Base-by-base conservation (phyloP, 1,140 invertebrate species). In the Drosophila nigrodunni region DNA sequence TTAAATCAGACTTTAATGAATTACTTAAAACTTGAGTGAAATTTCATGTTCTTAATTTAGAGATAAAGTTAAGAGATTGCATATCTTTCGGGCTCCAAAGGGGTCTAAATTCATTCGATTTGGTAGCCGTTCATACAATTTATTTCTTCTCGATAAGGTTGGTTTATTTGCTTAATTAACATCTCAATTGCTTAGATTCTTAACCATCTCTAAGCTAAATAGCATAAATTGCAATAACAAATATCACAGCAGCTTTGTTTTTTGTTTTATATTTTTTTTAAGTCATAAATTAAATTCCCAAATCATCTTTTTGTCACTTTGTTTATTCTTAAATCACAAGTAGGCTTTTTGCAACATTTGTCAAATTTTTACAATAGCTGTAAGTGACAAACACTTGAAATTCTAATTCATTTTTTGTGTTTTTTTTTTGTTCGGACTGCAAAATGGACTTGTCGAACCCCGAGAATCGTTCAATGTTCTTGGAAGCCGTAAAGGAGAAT, bases 31-130 rank as follows among this genome's bases (percentile, higher is more conserved):
- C 9, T 13, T 11, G 43, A 58, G 50, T 34, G 15, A 58, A 37
- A 46, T 43, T 25, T 47, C 30, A 39, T n/a, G 49, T 71, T 47
- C 50, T 46, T 30, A 47, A 49, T 58, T 52, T 25, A 34, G 18
- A 72, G 52, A 52, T 61, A 37, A 7, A 7, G 30, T 30, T 6
- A 21, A 47, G 18, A 44, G 69, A 73, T 73, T 59, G 47, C 54
- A 50, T 43, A 67, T 67, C 50, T 55, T 46, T 37, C n/a, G 8
- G 50, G 30, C 35, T 15, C 30, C 15, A 15, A 47, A 5, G 11
- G 30, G 21, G 6, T 13, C 34, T 35, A 35, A 54, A 11, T 34
- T 50, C 1, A 21, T 50, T 50, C 21, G 47, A 50, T 30, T 50
- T 50, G 21, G n/a, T 13, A 13, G 41, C 41, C 2, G 25, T 30